These are phyloP conservation scores for Oncorhynchus nerka DNA, from an alignment of 2,113 vertebrate genomes.

Conservation along the genomic window DNA sequence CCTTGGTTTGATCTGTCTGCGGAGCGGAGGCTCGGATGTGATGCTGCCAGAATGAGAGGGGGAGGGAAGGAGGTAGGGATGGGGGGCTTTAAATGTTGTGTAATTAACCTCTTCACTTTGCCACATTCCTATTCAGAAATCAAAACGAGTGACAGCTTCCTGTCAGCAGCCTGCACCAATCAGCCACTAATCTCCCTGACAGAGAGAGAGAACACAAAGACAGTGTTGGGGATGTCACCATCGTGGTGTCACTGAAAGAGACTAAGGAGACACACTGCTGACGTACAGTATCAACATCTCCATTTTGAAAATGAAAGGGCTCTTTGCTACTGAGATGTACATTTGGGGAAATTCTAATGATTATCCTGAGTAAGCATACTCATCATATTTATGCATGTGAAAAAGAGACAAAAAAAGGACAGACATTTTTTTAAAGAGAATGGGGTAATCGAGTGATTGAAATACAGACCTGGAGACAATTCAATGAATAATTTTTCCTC, in stretches of 20 bases:
- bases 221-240: slow-evolving; percentile 57
- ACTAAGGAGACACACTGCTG: slow-evolving; percentile 48
- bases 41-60: slow-evolving; percentile 42
- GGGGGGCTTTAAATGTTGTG: slow-evolving; percentile 47
- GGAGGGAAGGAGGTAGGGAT: slow-evolving; percentile 25
- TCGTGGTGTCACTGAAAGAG: slow-evolving; percentile 37
- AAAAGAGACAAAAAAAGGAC: slow-evolving; percentile 31
- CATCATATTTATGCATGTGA: slow-evolving; percentile 38
- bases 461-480: no score
- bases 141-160: slow-evolving; percentile 52
- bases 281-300: slow-evolving; percentile 8
- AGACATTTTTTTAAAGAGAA: slow-evolving; percentile 23
- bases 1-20: slow-evolving; percentile 58
- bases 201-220: slow-evolving; percentile 48
- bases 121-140: slow-evolving; percentile 53
- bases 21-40: slow-evolving; percentile 30
- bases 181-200: slow-evolving; percentile 46
- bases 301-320: slow-evolving; percentile 43
- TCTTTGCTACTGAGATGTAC: slow-evolving; percentile 34
- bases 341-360: background rate
- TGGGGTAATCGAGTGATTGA: background rate
- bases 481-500: no score
- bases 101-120: slow-evolving; percentile 67
- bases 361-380: slow-evolving; percentile 29
- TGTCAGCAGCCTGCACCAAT: slow-evolving; percentile 60